Evolutionary conservation across 2,888 invertebrate species (phyloP), one percentile per base, ranked within the genome.

Genomic region (Himalopsyche anomala): DNA sequence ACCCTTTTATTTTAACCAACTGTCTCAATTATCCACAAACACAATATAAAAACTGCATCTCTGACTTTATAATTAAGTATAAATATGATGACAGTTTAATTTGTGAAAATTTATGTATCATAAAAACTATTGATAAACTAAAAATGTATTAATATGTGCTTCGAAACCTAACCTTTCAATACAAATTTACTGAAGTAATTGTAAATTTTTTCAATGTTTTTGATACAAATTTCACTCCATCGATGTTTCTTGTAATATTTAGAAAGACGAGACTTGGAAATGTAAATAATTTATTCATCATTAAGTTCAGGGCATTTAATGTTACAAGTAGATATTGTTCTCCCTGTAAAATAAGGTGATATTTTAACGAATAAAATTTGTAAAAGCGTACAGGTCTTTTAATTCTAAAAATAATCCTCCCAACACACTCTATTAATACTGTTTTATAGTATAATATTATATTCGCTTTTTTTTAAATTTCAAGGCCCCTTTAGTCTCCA

Each of bases 331-430:
- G 74, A 74, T 74, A 36, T 74, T 74, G 8, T 74, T 74, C 74
- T 74, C 74, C 74, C 74, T 74, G 74, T 74, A 74, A 74, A 12
- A 36, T 74, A 74, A 74, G 74, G 74, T 74, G 74, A 69, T 69
- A 69, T 69, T 69, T 69, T 69, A 19, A 69, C n/a, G 28, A 74
- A 12, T 74, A 36, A 74, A 74, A 74, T 12, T 38, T 74, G 5
- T 74, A 38, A 74, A 74, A 74, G 12, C 28, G 6, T 36, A 15
- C 1, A 38, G 12, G 74, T 74, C 74, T 19, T 74, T 38, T 74
- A 38, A 28, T 74, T 74, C 1, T 3, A 51, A 51, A 51, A 51
- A 51, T 15, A 12, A 51, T 15, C 51, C 15, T 12, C 15, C 2
- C 15, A 51, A 51, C 51, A 15, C 15, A 28, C 28, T n/a, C n/a